phyloP scores from a whole-genome alignment of 2,113 vertebrate species.

The Vulpes lagopus region DNA sequence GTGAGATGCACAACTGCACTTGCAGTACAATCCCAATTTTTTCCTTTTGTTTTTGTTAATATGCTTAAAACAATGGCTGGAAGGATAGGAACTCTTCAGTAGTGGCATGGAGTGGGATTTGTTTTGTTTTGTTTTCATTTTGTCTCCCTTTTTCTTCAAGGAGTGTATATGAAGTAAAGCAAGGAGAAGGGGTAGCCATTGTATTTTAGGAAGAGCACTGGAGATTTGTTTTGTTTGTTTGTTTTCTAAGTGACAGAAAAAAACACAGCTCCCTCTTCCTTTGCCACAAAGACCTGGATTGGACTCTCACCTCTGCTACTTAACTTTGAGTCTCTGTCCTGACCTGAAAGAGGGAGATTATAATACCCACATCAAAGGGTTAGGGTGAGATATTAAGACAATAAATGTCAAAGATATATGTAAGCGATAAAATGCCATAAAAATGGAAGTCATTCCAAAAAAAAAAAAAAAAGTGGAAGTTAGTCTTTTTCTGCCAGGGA shows the following conservation, averaged over 20 bases:
- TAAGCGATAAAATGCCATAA: slow-evolving; percentile 29
- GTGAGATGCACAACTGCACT: not conserved
- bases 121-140: slow-evolving; percentile 1
- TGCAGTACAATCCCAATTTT: not conserved
- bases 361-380: not conserved
- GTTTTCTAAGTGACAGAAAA: not conserved
- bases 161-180: not conserved
- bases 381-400: not conserved
- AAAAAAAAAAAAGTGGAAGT: not conserved
- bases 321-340: not conserved
- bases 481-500: not conserved
- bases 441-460: not conserved
- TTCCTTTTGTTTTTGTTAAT: not conserved
- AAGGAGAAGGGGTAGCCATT: not conserved
- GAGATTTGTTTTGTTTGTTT: not conserved
- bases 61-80: not conserved
- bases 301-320: not conserved
- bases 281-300: slow-evolving; percentile 9
- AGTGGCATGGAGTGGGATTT: not conserved
- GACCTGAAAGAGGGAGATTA: not conserved
- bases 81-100: not conserved
- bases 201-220: not conserved
- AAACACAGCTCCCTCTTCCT: not conserved
- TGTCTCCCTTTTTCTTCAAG: not conserved
- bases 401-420: not conserved